Base-by-base conservation (phyloP, 1,140 invertebrate genomes). In the Odontomachus brunneus region DNA sequence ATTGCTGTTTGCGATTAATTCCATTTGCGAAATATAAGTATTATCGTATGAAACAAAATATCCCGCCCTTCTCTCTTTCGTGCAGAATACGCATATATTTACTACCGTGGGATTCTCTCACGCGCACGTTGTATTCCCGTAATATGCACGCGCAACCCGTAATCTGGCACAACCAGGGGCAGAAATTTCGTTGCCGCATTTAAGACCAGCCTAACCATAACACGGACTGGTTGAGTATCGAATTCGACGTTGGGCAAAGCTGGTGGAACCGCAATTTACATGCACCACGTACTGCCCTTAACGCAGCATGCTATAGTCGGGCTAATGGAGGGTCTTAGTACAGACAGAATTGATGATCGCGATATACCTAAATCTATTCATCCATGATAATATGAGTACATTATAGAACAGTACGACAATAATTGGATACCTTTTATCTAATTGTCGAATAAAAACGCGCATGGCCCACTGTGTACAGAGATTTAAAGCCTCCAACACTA, bases 181-280 rank as follows among this genome's bases (percentile, higher is more conserved):
- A 80, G 75, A 80, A 71, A 80, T 80, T 78, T 80, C 82, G 82
- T 62, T 80, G 62, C 53, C 74, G 48, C 55, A 69, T 53, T 78
- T 69, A 78, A 84, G 83, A 83, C 67, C 26, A 55, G 19, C 66
- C 51, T 63, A 29, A 65, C 38, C 67, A 49, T 84, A 59, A 72
- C 67, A 48, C 33, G 38, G 53, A 74, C 38, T 33, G 14, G 81
- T 49, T 83, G 22, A 65, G 44, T 72, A 72, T 60, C 55, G 67
- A 67, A 67, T 80, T 44, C 83, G 51, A 84, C 66, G 78, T 84
- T 82, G 65, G 63, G 65, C 75, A 73, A 82, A 71, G 48, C 80
- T 66, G 65, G 66, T 51, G 83, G 62, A 67, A 84, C 24, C 49
- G 71, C 44, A 60, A 84, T 84, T 83, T 67, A 73, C 62, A 83